Conservation (phyloP, 2,797 vertebrate species). For the Pipistrellus nathusii region DNA sequence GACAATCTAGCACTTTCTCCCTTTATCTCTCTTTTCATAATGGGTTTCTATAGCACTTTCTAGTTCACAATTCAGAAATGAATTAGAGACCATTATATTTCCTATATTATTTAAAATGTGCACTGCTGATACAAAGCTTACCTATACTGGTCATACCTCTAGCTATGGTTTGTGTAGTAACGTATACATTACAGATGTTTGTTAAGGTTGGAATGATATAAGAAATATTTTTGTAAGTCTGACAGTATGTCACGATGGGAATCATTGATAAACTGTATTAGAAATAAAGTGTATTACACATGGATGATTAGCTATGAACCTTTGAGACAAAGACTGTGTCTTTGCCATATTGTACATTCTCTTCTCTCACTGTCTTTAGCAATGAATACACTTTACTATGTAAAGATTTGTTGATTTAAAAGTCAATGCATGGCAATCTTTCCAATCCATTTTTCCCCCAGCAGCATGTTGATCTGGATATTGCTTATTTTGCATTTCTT, state of each 20-base stretch:
- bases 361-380: background rate
- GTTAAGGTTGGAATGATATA: background rate
- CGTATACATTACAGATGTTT: background rate
- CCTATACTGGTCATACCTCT: background rate
- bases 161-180: background rate
- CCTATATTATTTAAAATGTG: constrained; percentile 39
- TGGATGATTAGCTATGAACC: constrained; percentile 19
- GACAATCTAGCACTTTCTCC: background rate
- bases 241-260: background rate
- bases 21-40: constrained; percentile 21
- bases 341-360: background rate
- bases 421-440: background rate
- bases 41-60: constrained; percentile 27
- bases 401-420: constrained; percentile 23
- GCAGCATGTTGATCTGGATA: background rate
- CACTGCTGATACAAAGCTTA: background rate
- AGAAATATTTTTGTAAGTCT: background rate
- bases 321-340: background rate
- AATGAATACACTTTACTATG: background rate
- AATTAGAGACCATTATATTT: constrained; percentile 9
- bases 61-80: constrained; percentile 37
- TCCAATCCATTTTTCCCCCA: background rate
- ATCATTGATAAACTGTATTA: background rate
- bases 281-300: background rate
- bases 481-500: constrained; percentile 20